These are phyloP conservation scores for Drosophila sproati DNA, from an alignment of 1,140 invertebrate species.

Conservation along the genomic window DNA sequence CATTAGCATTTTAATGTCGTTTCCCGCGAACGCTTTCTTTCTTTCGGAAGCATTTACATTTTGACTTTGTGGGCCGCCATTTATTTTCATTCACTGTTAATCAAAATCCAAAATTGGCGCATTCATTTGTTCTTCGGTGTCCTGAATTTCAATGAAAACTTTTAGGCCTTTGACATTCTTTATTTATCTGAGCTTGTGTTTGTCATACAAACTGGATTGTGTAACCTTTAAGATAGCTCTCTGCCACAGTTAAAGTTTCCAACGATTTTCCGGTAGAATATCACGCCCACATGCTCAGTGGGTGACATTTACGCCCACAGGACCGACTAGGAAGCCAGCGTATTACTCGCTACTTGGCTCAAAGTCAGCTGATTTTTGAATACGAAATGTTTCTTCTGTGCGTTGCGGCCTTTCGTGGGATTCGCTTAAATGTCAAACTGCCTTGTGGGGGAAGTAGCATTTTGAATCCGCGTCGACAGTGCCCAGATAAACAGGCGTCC, in stretches of 20 bases:
- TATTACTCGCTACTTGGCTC: background rate
- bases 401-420: constrained; percentile 27
- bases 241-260: background rate
- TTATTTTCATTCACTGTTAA: constrained; percentile 50
- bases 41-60: constrained; percentile 14
- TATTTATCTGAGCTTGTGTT: constrained; percentile 9
- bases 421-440: constrained; percentile 67
- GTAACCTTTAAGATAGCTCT: constrained; percentile 19
- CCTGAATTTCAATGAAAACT: constrained; percentile 39
- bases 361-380: constrained; percentile 52
- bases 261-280: constrained; percentile 30
- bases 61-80: constrained; percentile 12
- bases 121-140: constrained; percentile 47
- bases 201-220: constrained; percentile 4
- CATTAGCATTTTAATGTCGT: constrained; percentile 41
- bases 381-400: constrained; percentile 49
- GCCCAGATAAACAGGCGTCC: constrained; percentile 71
- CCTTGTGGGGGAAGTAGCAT: constrained; percentile 26
- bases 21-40: constrained; percentile 9
- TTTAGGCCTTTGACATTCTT: constrained; percentile 27
- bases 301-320: constrained; percentile 14
- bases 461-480: constrained; percentile 44
- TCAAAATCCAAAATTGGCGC: constrained; percentile 49
- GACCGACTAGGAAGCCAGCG: constrained; percentile 17
- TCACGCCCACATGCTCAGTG: constrained; percentile 37